Evolutionary conservation across 2,113 vertebrate species (phyloP).

Genomic region (Aphyosemion australe): DNA sequence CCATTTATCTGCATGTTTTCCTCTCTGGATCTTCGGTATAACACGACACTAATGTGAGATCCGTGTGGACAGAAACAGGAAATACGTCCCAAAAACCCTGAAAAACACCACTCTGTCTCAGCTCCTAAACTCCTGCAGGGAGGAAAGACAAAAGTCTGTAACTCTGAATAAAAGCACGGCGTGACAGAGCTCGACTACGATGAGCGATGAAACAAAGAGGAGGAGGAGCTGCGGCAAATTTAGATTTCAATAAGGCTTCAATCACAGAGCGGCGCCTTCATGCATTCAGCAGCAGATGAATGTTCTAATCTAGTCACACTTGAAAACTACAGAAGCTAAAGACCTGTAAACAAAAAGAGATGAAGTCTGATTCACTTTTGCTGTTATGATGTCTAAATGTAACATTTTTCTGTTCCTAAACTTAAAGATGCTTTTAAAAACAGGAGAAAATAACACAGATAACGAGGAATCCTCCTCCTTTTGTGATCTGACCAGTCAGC

Average conservation of each 20-base stretch:
- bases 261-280: neutral
- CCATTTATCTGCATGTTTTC: neutral
- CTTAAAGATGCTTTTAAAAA: too few relatives aligned
- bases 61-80: constrained; percentile 28
- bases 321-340: neutral
- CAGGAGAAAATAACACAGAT: too few relatives aligned
- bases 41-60: constrained; percentile 10
- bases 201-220: constrained; percentile 11
- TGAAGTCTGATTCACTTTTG: too few relatives aligned
- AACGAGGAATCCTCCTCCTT: too few relatives aligned
- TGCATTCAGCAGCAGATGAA: constrained; percentile 2
- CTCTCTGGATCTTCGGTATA: neutral
- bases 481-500: too few relatives aligned
- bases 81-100: constrained; percentile 8
- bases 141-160: constrained; percentile 36
- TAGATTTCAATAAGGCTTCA: constrained; percentile 4
- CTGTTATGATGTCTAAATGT: too few relatives aligned
- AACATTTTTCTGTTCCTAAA: neutral
- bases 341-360: neutral
- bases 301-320: neutral
- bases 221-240: neutral
- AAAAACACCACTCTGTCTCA: constrained; percentile 28
- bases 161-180: constrained; percentile 7
- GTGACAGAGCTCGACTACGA: constrained; percentile 26
- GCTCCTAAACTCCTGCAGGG: constrained; percentile 21